Percentiles rank a stretch among this genome's conserved stretches.
phyloP scores from a whole-genome alignment of 2,888 invertebrate species.

The Mesochorus sp. region DNA sequence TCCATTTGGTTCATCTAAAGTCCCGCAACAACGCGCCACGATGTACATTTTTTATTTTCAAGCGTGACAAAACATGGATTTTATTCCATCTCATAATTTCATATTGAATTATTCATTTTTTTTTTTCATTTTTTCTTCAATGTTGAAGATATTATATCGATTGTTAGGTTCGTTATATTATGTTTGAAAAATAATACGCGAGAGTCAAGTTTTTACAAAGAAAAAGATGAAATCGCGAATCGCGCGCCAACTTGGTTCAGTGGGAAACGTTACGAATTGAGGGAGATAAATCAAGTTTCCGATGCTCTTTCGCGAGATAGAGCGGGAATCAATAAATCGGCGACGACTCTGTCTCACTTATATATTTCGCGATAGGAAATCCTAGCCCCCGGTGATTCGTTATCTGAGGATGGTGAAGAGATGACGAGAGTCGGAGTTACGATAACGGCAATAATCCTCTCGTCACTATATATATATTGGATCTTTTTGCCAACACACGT shows the following conservation, averaged over 20 bases:
- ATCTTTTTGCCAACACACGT: slow-evolving; percentile 7
- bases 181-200: no score
- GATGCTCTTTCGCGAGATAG: background rate
- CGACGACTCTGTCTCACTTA: background rate
- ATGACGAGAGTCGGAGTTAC: slow-evolving; percentile 6
- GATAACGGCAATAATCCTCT: background rate
- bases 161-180: no score
- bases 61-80: background rate
- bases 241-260: no score
- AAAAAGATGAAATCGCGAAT: no score
- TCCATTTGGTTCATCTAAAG: slow-evolving; percentile 19
- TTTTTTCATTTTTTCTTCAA: background rate
- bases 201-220: no score
- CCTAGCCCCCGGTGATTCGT: slow-evolving; percentile 19
- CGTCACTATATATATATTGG: slow-evolving; percentile 39
- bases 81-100: background rate
- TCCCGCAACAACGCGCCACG: background rate
- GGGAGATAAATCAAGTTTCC: background rate
- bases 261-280: no score
- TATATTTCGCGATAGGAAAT: background rate
- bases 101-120: background rate
- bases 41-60: background rate
- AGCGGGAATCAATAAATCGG: slow-evolving; percentile 29
- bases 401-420: slow-evolving; percentile 23
- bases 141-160: no score